Evolutionary conservation across 2,797 vertebrate species (phyloP).

Genomic region (Paratrypauchen microcephalus): DNA sequence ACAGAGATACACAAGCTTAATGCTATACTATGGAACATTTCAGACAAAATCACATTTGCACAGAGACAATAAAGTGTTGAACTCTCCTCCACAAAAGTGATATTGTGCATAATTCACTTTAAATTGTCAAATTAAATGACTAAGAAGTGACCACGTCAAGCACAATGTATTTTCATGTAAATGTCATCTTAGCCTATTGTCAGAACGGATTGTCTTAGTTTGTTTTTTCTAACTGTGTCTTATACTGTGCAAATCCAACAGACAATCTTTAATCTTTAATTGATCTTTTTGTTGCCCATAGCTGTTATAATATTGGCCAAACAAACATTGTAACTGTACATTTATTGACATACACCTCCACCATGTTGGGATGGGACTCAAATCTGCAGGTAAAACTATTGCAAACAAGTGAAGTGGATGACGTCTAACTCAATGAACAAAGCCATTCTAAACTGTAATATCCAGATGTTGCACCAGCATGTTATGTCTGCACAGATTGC

Average conservation of each 20-base stretch:
- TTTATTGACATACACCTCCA: background rate
- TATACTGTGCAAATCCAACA: background rate
- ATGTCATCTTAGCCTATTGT: background rate
- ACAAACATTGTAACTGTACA: background rate
- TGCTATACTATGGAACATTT: no score
- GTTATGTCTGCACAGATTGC: conserved; percentile 5
- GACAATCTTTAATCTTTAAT: no score
- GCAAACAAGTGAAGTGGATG: background rate
- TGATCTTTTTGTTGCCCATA: background rate
- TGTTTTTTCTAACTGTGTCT: background rate
- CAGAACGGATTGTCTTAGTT: background rate
- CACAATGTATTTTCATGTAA: background rate
- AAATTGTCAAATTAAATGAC: background rate
- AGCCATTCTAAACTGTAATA: background rate
- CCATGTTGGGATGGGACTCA: background rate
- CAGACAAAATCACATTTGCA: no score
- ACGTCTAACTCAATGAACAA: background rate
- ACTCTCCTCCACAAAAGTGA: no score
- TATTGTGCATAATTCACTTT: background rate
- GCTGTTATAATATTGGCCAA: background rate
- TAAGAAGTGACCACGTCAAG: background rate
- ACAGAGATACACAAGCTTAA: no score
- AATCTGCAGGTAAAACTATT: background rate
- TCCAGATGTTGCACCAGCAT: conserved; percentile 10
- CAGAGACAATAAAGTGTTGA: no score